These are phyloP conservation scores for Carduelis carduelis DNA, from an alignment of 2,797 vertebrate genomes.

Conservation along the genomic window DNA sequence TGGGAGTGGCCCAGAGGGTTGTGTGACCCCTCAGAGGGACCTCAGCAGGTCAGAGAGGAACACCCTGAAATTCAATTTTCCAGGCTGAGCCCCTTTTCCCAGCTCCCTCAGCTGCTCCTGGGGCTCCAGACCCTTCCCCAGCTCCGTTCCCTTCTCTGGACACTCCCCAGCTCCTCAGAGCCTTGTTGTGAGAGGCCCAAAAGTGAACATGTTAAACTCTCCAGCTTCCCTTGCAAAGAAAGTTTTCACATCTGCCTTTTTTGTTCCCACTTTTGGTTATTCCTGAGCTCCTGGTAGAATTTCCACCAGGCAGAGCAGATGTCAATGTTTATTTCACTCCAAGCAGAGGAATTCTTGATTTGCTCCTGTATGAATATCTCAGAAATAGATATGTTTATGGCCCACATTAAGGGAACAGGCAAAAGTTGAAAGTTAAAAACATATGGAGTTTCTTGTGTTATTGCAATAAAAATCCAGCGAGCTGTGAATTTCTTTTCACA, in stretches of 20 bases:
- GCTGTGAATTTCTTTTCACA: not conserved
- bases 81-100: not conserved
- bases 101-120: not conserved
- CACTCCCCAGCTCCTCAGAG: accelerated
- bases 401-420: not conserved
- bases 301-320: not conserved
- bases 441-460: not conserved
- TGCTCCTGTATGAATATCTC: not conserved
- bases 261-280: not conserved
- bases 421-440: not conserved
- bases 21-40: not conserved
- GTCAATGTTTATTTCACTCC: not conserved
- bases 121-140: not conserved
- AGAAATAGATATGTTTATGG: not conserved
- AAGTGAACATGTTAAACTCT: not conserved
- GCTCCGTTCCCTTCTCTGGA: accelerated
- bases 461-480: not conserved
- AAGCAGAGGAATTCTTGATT: not conserved
- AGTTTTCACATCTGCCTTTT: not conserved
- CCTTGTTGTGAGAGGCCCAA: not conserved
- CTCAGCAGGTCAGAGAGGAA: accelerated
- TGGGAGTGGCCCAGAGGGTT: not conserved
- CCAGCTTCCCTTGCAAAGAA: not conserved
- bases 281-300: not conserved
- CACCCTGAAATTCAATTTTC: not conserved